phyloP scores from a whole-genome alignment of 2,797 vertebrate genomes.

The Lycodopsis pacificus region DNA sequence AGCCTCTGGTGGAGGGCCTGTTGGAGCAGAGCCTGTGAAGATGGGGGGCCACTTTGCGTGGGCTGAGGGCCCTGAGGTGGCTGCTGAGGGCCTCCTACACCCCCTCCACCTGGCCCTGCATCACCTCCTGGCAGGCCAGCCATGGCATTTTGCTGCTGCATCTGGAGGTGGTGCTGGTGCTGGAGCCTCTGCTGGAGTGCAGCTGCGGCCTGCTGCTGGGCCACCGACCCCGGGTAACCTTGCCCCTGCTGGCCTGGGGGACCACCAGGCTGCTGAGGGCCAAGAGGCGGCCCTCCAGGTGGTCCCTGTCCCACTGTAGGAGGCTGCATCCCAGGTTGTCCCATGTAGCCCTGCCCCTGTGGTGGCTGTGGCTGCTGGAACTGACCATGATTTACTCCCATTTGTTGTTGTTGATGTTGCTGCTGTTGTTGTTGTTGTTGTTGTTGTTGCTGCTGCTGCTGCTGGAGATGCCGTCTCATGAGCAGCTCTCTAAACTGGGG shows the following conservation, averaged over 20 bases:
- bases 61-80: constrained; percentile 82
- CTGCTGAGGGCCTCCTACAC: constrained; percentile 85
- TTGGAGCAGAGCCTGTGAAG: constrained; percentile 85
- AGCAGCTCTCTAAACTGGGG: constrained; percentile 93
- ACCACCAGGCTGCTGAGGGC: constrained; percentile 85
- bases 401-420: constrained; percentile 85
- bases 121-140: constrained; percentile 83
- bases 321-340: constrained; percentile 88
- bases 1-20: constrained; percentile 92
- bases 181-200: constrained; percentile 90
- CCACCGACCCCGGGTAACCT: constrained; percentile 82
- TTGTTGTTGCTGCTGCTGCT: constrained; percentile 80
- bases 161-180: constrained; percentile 90
- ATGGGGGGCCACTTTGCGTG: constrained; percentile 81
- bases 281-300: constrained; percentile 61
- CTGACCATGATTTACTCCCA: constrained; percentile 90
- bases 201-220: constrained; percentile 87
- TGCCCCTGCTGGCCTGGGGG: constrained; percentile 86
- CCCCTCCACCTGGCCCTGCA: constrained; percentile 69
- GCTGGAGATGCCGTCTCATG: constrained; percentile 88
- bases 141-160: constrained; percentile 91
- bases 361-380: constrained; percentile 90
- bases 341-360: constrained; percentile 87
- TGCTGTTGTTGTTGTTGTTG: constrained; percentile 88
- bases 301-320: constrained; percentile 81